These are phyloP conservation scores for Podocnemis expansa DNA, from an alignment of 2,113 vertebrate species.

Conservation along the genomic window DNA sequence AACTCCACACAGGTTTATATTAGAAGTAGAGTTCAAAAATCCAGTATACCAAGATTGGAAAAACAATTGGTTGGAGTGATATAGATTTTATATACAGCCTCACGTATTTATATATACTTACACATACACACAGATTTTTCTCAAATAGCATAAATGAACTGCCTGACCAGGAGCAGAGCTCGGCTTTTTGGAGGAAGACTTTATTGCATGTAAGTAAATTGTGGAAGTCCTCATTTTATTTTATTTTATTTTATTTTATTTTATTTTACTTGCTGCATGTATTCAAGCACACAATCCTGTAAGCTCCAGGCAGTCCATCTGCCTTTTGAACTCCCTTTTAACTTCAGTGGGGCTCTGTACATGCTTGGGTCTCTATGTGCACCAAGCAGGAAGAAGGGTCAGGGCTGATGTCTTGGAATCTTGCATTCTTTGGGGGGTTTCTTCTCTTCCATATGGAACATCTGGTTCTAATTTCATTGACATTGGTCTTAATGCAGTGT, in stretches of 20 bases:
- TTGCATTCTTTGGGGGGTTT: neutral
- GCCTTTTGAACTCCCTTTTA: neutral
- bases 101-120: too few relatives aligned
- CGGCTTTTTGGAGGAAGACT: neutral
- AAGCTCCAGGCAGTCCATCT: neutral
- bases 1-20: neutral
- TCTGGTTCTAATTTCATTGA: neutral
- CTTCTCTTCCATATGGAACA: neutral
- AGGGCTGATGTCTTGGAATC: neutral
- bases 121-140: neutral
- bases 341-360: neutral
- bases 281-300: neutral
- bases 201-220: constrained; percentile 22
- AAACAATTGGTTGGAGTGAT: neutral
- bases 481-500: neutral
- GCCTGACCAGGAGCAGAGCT: neutral
- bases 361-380: accelerated
- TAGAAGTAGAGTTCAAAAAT: neutral
- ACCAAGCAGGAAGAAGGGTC: neutral
- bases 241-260: neutral
- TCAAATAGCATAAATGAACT: neutral
- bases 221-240: neutral
- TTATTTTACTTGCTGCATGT: neutral
- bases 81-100: neutral
- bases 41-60: neutral